Base-by-base conservation (phyloP, 2,888 invertebrate species). In the Alentia gelatinosa region DNA sequence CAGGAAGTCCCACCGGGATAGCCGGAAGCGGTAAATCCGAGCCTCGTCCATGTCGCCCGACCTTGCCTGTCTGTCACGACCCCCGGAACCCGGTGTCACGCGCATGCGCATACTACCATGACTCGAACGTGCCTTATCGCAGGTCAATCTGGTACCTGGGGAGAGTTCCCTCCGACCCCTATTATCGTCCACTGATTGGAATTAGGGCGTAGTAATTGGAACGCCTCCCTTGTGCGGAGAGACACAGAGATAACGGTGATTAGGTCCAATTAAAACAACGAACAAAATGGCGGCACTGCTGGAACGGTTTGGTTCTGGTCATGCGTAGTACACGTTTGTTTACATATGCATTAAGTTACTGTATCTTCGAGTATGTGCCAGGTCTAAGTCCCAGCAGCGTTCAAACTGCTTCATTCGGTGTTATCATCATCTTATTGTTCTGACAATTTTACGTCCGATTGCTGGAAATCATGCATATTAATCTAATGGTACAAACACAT, bases 161-260 rank as follows among this genome's bases (percentile, higher is more conserved):
- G 74, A 74, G 74, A 33, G 26, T 26, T 33, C 74, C 12, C 37
- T 26, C 19, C n/a, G 79, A 35, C 37, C 79, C 37, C 39, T 39
- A 79, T 79, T 79, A 79, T 39, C 39, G 79, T 19, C 39, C 37
- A 79, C 37, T 35, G n/a, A 35, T 79, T 35, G 79, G 37, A 79
- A 79, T 79, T 79, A 79, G 37, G 23, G 79, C 79, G 37, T 35
- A 26, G 79, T 79, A 37, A 79, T 79, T 1, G 79, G 79, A 79
- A 39, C 79, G 79, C 79, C 79, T n/a, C 12, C 79, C 79, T 37
- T 79, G 37, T 79, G 79, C 37, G 19, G 79, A 79, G 37, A 79
- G 35, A 79, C 79, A 79, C 35, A 56, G 39, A 79, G 79, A 79
- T 79, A 79, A 79, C 79, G 39, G 79, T 79, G n/a, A 79, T 79